Evolutionary conservation across 2,888 invertebrate species (phyloP).

Genomic region (Rhamphomyia laevipes): DNA sequence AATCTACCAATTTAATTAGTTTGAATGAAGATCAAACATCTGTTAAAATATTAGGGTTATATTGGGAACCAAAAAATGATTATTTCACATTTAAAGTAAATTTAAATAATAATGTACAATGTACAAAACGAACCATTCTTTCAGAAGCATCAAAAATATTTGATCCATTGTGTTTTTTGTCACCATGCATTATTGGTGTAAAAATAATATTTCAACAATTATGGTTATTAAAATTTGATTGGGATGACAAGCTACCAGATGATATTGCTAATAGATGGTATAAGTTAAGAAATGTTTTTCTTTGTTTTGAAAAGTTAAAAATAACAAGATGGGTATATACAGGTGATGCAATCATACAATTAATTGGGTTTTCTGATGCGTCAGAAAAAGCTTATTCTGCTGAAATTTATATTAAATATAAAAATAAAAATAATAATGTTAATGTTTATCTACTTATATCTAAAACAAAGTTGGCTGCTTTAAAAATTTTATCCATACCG

Average conservation of each 20-base stretch:
- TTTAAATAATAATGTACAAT: neutral
- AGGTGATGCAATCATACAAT: neutral
- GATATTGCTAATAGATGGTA: no score
- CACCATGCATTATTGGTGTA: no score
- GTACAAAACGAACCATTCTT: neutral
- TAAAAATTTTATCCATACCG: no score
- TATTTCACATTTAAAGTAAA: neutral
- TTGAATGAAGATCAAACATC: no score
- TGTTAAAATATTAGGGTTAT: neutral
- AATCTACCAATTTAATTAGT: no score
- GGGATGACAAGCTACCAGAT: no score
- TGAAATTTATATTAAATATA: neutral
- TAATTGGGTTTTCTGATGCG: neutral
- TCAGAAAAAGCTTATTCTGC: neutral
- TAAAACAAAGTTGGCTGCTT: no score
- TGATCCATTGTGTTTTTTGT: no score
- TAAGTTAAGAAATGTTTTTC: neutral
- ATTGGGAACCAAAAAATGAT: no score
- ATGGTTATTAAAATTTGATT: no score
- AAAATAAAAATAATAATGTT: neutral
- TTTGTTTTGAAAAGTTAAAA: neutral
- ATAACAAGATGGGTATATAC: neutral
- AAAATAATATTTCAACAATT: no score
- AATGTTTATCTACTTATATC: no score
- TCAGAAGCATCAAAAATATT: neutral